phyloP scores from a whole-genome alignment of 2,888 invertebrate species.

The Lacanobia oleracea region DNA sequence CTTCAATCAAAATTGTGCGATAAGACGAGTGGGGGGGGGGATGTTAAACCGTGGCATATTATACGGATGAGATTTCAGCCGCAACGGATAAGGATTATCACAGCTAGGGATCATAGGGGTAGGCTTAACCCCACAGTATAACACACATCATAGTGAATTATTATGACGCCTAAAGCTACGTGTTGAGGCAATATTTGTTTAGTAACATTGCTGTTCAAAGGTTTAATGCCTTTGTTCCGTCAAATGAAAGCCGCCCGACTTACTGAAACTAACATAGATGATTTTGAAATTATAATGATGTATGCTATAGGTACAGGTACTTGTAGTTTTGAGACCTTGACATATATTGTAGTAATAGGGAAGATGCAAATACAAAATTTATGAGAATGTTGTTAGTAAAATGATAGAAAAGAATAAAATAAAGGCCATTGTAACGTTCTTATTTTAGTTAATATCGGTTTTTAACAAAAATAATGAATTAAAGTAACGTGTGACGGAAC shows the following conservation, averaged over 20 bases:
- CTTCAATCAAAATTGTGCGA: no score
- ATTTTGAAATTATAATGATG: conserved; percentile 7
- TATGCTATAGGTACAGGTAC: neutral
- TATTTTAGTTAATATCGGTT: no score
- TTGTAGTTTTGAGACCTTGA: neutral
- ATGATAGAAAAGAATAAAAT: no score
- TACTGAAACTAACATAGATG: conserved; percentile 18
- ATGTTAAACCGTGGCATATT: neutral
- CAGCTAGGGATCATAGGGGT: conserved; percentile 16
- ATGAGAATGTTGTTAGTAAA: no score
- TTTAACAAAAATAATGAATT: no score
- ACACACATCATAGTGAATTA: conserved; percentile 11
- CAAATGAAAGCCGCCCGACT: conserved; percentile 17
- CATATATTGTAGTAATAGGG: neutral
- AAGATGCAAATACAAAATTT: no score
- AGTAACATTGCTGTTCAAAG: conserved; percentile 13
- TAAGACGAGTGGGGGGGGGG: no score
- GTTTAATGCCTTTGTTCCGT: neutral
- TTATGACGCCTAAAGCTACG: conserved; percentile 31
- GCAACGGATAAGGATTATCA: conserved; percentile 21
- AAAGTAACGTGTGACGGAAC: no score
- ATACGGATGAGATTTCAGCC: neutral
- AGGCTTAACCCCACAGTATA: conserved; percentile 5
- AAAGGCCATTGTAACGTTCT: no score
- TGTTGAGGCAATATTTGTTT: conserved; percentile 35